Conservation (phyloP, 2,888 invertebrate genomes). For the Pyrrhosoma nymphula region DNA sequence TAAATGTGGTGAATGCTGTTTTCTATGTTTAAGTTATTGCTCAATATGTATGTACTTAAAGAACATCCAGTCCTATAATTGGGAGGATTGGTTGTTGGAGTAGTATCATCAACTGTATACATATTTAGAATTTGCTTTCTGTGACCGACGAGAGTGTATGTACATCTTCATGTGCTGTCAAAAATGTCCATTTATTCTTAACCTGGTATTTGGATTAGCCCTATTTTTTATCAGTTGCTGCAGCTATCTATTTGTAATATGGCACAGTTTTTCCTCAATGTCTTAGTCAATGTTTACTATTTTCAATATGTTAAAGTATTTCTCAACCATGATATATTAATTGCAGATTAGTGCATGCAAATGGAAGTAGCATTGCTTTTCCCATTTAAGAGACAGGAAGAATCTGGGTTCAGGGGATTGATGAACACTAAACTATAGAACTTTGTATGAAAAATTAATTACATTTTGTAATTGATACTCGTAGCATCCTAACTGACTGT, state of each 20-base stretch:
- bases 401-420: no score
- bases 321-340: background rate
- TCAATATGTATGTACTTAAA: background rate
- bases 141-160: background rate
- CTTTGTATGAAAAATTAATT: no score
- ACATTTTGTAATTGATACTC: no score
- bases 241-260: background rate
- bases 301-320: background rate
- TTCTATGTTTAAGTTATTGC: background rate
- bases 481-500: no score
- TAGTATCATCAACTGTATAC: background rate
- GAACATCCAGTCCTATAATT: background rate
- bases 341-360: background rate
- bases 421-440: no score
- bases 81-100: background rate
- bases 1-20: conserved; percentile 47
- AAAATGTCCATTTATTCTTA: background rate
- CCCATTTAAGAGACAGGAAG: no score
- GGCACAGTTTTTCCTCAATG: background rate
- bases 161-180: conserved; percentile 48
- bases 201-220: background rate
- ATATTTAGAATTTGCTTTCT: background rate
- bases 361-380: no score
- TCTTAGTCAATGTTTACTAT: background rate
- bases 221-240: background rate